Conservation (phyloP, 2,888 invertebrate species). For the Atethmia centrago region DNA sequence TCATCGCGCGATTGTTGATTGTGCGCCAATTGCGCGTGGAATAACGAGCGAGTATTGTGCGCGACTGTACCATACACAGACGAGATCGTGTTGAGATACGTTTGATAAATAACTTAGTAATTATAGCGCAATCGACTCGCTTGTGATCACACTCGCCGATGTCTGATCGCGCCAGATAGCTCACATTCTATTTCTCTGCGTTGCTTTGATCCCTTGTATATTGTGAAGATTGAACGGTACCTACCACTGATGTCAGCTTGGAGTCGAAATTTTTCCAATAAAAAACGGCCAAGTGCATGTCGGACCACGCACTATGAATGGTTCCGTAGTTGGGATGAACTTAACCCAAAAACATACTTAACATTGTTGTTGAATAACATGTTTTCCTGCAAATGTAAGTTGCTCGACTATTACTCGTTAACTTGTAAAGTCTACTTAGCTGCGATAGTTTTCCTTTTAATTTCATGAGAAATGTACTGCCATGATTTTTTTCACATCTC, state of each 20-base stretch:
- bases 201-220: neutral
- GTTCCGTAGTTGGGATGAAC: too few relatives aligned
- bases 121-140: conserved; percentile 5
- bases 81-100: conserved; percentile 35
- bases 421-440: too few relatives aligned
- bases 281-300: too few relatives aligned
- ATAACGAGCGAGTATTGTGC: conserved; percentile 29
- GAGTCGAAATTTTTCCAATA: neutral
- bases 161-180: conserved; percentile 17
- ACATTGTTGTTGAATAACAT: too few relatives aligned
- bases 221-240: conserved; percentile 1
- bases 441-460: too few relatives aligned
- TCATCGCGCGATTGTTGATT: conserved; percentile 49
- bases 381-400: too few relatives aligned
- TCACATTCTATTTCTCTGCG: conserved; percentile 8
- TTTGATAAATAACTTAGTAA: conserved; percentile 35
- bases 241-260: neutral
- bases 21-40: conserved; percentile 37
- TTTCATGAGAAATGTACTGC: too few relatives aligned
- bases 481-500: too few relatives aligned
- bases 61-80: conserved; percentile 34
- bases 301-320: too few relatives aligned
- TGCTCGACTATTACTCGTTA: too few relatives aligned
- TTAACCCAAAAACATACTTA: too few relatives aligned
- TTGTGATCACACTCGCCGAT: neutral